These are phyloP conservation scores for Pelochelys cantorii DNA, from an alignment of 2,797 vertebrate species.

Conservation along the genomic window DNA sequence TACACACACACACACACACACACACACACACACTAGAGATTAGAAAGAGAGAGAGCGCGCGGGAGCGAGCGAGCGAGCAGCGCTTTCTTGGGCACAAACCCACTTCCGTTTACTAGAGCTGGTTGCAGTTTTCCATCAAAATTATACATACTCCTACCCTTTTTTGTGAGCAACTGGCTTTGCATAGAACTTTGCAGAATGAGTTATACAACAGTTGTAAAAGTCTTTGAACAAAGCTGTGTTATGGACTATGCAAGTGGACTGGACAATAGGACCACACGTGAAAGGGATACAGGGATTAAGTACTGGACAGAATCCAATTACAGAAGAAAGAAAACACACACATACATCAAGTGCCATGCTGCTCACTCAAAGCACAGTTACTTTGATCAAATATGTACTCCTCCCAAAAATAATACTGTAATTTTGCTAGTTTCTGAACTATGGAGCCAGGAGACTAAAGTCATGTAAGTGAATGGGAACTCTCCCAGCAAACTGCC, in stretches of 20 bases:
- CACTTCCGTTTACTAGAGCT: not conserved
- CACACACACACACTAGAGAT: no score
- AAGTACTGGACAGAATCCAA: not conserved
- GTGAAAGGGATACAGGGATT: not conserved
- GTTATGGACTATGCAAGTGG: not conserved
- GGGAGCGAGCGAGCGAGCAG: no score
- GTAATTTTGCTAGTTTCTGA: not conserved
- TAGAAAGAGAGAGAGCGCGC: no score
- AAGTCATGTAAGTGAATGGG: not conserved
- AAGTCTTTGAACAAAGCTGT: not conserved
- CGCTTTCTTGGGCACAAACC: no score
- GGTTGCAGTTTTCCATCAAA: conserved; percentile 2
- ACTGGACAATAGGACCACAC: not conserved
- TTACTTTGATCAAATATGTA: not conserved
- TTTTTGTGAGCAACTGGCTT: rapidly evolving
- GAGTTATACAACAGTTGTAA: not conserved
- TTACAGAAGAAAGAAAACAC: not conserved
- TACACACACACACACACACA: no score
- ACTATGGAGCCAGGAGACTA: not conserved
- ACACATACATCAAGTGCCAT: not conserved
- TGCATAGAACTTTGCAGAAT: not conserved
- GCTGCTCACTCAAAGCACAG: not conserved
- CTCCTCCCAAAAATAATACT: not conserved
- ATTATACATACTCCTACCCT: rapidly evolving
- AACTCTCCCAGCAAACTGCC: not conserved